Base-by-base conservation (phyloP, 1,140 invertebrate genomes). In the Helicoverpa armigera region DNA sequence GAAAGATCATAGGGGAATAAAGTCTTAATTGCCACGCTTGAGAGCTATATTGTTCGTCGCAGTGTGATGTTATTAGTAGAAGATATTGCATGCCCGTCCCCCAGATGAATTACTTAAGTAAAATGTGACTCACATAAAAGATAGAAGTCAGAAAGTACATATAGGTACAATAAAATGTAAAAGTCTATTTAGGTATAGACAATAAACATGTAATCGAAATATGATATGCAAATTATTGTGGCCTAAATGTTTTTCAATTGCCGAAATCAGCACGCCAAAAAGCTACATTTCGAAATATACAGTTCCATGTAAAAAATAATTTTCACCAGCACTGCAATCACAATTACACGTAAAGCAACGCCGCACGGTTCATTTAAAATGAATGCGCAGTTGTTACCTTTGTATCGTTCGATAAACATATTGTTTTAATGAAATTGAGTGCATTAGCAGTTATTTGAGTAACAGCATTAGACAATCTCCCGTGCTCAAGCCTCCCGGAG, bases 381-480 rank as follows among this genome's bases (percentile, higher is more conserved):
- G 60, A 63, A 75, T 29, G 11, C 13, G 14, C 18, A 11, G 12
- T n/a, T n/a, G 35, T 53, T 69, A 23, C 50, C n/a, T 58, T 58
- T 61, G 31, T 70, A 58, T 23, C 9, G 65, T 43, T n/a, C 29
- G 29, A 16, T 70, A 58, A 56, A 61, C 43, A 16, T 69, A 70
- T 65, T 79, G 53, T 69, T 79, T 79, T 79, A 65, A 65, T 80
- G 81, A 79, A 83, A 81, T 78, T 43, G 63, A 77, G 81, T 85
- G 79, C 83, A 82, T 82, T 82, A 85, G 79, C 54, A 29, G 35
- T 80, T 75, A 82, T 82, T 84, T 82, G 69, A 84, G 82, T 82
- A 82, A 84, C 81, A 82, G 79, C 81, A 81, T 86, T 86, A 82
- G 67, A 83, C 84, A 82, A 82, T 85, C 75, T 84, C 79, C 70